Conservation (phyloP, 2,113 vertebrate species). For the Orientallactaga bullata region DNA sequence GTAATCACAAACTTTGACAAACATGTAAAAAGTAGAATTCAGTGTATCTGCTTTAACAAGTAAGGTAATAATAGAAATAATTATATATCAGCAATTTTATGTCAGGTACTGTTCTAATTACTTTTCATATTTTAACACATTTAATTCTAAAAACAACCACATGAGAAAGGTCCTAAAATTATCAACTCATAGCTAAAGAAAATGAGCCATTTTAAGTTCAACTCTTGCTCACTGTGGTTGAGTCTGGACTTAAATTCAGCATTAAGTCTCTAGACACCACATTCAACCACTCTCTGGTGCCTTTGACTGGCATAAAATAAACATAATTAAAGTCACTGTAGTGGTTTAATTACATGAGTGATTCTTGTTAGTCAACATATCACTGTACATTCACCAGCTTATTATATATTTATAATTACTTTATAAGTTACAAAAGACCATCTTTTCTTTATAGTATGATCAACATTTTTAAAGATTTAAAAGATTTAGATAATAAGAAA, state of each 20-base stretch:
- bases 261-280: neutral
- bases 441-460: neutral
- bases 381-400: neutral
- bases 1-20: constrained; percentile 29
- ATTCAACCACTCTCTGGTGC: neutral
- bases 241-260: neutral
- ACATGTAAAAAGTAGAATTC: constrained; percentile 1
- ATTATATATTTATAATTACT: neutral
- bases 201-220: constrained; percentile 15
- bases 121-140: constrained; percentile 28
- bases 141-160: constrained; percentile 46
- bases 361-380: neutral
- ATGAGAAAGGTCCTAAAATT: neutral
- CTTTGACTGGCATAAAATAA: neutral
- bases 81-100: constrained; percentile 40
- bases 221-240: neutral
- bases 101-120: constrained; percentile 46
- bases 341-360: neutral
- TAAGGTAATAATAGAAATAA: constrained; percentile 34
- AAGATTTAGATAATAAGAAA: neutral
- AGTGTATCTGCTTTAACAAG: neutral
- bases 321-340: neutral
- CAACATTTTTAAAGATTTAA: neutral
- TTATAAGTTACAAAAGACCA: neutral
- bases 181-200: neutral